Base-by-base conservation (phyloP, 2,888 invertebrate species). In the Elegia similella region DNA sequence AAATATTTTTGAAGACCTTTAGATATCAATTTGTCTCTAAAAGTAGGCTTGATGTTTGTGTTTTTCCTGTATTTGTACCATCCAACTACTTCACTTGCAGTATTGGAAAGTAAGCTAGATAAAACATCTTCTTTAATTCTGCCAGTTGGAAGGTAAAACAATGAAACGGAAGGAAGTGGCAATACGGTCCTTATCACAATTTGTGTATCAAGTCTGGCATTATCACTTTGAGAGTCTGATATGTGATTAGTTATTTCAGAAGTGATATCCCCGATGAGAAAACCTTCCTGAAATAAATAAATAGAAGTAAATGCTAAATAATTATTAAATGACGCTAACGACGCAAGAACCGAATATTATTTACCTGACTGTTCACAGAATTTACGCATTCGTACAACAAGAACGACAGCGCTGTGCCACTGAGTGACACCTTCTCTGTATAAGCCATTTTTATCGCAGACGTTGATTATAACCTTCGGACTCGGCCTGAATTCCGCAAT, bases 321-420 rank as follows among this genome's bases (percentile, higher is more conserved):
- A 38, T 12, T 12, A 1, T 38, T 12, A n/a, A 38, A 38, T 12
- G 12, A 7, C 6, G 10, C 12, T n/a, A 38, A 8, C 12, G 2
- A 12, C 3, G 38, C 1, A 12, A 38, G 1, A 38, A n/a, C 12
- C 10, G 1, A n/a, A 10, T 12, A 38, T n/a, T 59, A 56, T 55
- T 59, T 73, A 77, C 95, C 93, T 95, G 95, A 73, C 93, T 92
- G 65, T 90, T 91, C 48, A 78, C 73, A 38, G 92, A 92, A 78
- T 94, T 93, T 56, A 92, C 86, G 82, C 94, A 95, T 83, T 95
- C 95, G 70, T 94, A 95, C 61, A 95, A 86, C 62, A 95, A 81
- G 77, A 94, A 92, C 3, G 95, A 94, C 70, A 95, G 89, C 52
- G 94, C 94, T 55, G 94, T 93, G 52, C 95, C 94, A 79, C 88